phyloP scores from a whole-genome alignment of 37 sponge, comb jelly and placozoan genomes.

The Spongia lamella region DNA sequence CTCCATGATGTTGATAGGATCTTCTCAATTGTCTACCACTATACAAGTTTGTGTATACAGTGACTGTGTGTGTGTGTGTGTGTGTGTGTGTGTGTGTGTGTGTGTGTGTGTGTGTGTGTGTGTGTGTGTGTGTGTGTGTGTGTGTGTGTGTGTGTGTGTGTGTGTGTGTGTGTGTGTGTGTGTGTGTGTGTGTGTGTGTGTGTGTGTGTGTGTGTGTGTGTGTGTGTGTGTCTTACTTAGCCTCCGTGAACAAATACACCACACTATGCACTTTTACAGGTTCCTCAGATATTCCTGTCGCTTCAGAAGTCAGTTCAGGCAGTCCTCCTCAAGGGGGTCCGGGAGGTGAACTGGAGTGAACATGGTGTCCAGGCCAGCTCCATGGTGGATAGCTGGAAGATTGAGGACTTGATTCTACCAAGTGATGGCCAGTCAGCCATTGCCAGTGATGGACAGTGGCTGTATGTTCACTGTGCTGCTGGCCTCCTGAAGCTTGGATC shows the following conservation, averaged over 20 bases:
- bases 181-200: neutral
- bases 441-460: conserved; percentile 62
- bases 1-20: conserved; percentile 57
- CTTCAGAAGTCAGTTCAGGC: conserved; percentile 76
- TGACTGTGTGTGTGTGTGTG: neutral
- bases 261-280: conserved; percentile 22
- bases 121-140: neutral
- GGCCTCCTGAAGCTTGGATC: conserved; percentile 76
- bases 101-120: neutral
- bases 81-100: neutral
- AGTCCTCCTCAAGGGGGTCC: conserved; percentile 47
- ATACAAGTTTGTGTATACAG: conserved; percentile 47
- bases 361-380: conserved; percentile 46
- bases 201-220: neutral
- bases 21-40: conserved; percentile 11
- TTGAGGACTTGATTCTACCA: neutral
- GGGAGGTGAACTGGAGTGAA: conserved; percentile 52
- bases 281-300: conserved; percentile 64
- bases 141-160: conserved; percentile 5
- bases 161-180: neutral
- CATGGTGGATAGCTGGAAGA: conserved; percentile 54
- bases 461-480: conserved; percentile 64
- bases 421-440: conserved; percentile 10
- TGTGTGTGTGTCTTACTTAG: neutral
- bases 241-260: neutral